Evolutionary conservation across 2,888 invertebrate species (phyloP), one percentile per base, ranked within the genome.

Genomic region (Leptothorax acervorum): DNA sequence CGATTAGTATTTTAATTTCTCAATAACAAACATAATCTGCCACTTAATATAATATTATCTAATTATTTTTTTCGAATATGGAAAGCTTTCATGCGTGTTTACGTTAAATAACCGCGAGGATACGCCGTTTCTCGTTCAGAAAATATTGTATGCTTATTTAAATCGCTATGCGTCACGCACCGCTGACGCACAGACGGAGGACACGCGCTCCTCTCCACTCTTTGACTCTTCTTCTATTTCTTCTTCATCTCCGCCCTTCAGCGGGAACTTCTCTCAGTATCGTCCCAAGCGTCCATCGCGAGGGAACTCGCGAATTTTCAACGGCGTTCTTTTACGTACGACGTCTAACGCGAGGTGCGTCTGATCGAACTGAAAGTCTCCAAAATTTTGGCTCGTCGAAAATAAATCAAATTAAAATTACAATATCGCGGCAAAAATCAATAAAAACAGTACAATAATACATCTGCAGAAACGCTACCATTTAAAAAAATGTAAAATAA

Each of bases 201-300:
- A 85, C 88, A 90, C 82, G 86, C 87, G 90, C 65, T 83, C 73
- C 83, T 86, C 83, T 86, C 70, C 78, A 82, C 76, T 83, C 68
- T 78, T 65, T 57, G 76, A 48, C 75, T 79, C 86, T 71, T 87
- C 85, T 86, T 65, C 81, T 78, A 81, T 84, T 83, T 90, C 84
- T 88, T 82, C 88, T 84, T 82, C 81, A 55, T 68, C 75, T 57
- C 70, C 68, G 70, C 71, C 83, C 84, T 83, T 85, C 70, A 39
- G 74, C 55, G 85, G 66, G 71, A 85, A 86, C 70, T 78, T 73
- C 79, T 74, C 85, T 83, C 88, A 89, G 89, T 89, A 81, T 65
- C 86, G 85, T 87, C 85, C 74, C 81, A 76, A 90, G 79, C 88
- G 83, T 84, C 78, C 87, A 66, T 63, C 82, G 87, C 57, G 74